These are phyloP conservation scores for Halcyon badia DNA, from an alignment of 2,797 vertebrate species.

Conservation along the genomic window DNA sequence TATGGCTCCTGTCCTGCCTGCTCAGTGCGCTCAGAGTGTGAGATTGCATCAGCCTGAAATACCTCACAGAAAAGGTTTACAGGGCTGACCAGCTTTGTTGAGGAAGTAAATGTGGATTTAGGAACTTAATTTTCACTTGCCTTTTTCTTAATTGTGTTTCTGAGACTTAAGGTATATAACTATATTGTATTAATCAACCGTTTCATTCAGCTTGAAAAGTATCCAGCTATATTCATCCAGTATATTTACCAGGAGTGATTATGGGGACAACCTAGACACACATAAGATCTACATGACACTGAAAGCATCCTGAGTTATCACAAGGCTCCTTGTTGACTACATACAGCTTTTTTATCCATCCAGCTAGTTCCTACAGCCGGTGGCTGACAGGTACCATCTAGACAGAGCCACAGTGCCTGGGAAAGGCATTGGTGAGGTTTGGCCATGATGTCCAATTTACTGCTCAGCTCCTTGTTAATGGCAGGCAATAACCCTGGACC, in stretches of 20 bases:
- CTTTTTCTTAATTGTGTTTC: not conserved
- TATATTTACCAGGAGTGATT: not conserved
- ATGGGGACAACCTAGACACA: not conserved
- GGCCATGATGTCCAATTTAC: no score
- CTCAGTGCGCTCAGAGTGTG: fast-evolving
- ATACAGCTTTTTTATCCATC: fast-evolving
- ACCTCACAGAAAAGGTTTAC: not conserved
- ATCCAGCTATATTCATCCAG: not conserved
- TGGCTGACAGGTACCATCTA: not conserved
- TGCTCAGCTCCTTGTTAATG: not conserved
- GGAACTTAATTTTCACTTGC: not conserved
- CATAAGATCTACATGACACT: not conserved
- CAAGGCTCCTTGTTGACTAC: not conserved
- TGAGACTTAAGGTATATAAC: not conserved
- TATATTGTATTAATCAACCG: not conserved
- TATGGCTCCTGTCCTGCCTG: not conserved
- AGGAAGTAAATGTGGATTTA: not conserved
- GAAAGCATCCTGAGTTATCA: not conserved
- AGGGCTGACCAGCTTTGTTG: not conserved
- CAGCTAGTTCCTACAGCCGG: fast-evolving
- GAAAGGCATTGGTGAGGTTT: not conserved
- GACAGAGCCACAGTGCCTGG: not conserved
- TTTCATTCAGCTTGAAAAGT: not conserved
- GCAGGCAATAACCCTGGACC: not conserved
- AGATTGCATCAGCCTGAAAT: not conserved